Conservation (phyloP, 2,888 invertebrate species). For the Calameuta idolon region DNA sequence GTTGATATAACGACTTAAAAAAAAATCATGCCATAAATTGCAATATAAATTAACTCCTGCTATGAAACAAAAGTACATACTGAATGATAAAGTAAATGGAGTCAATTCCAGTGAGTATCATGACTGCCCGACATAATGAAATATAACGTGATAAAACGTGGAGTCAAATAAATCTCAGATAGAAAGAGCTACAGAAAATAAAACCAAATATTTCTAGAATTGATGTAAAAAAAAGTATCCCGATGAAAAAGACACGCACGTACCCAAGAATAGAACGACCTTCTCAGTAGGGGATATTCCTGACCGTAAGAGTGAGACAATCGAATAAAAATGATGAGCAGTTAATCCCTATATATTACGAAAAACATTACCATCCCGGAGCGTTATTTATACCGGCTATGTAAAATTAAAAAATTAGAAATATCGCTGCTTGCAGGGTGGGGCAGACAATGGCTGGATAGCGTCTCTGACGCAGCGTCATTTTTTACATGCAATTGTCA, state of each 20-base stretch:
- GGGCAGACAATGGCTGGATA: slow-evolving; percentile 59
- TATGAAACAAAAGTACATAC: not conserved
- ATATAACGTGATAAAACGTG: not conserved
- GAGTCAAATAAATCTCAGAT: not conserved
- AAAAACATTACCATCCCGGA: not conserved
- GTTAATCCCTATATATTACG: not conserved
- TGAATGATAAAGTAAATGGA: not conserved
- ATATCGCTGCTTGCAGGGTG: slow-evolving; percentile 49
- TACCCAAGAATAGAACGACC: slow-evolving; percentile 2
- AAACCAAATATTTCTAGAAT: not conserved
- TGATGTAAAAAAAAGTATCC: not conserved
- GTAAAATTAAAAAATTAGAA: slow-evolving; percentile 36
- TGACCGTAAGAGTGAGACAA: not conserved
- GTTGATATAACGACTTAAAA: not conserved
- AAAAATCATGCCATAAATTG: not conserved
- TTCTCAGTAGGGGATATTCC: slow-evolving; percentile 14
- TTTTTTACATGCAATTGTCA: slow-evolving; percentile 9
- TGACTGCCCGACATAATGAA: not conserved
- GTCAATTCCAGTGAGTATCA: not conserved
- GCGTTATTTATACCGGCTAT: slow-evolving; percentile 2
- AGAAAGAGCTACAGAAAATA: not conserved
- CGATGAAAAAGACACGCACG: slow-evolving; percentile 5
- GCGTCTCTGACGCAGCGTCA: slow-evolving; percentile 54
- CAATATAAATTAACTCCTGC: not conserved
- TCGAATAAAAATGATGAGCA: not conserved